A percentile compares a stretch with the other conserved stretches of the same genome.
These are phyloP conservation scores for Hemiprocne comata DNA, from an alignment of 2,113 vertebrate genomes.

Conservation along the genomic window DNA sequence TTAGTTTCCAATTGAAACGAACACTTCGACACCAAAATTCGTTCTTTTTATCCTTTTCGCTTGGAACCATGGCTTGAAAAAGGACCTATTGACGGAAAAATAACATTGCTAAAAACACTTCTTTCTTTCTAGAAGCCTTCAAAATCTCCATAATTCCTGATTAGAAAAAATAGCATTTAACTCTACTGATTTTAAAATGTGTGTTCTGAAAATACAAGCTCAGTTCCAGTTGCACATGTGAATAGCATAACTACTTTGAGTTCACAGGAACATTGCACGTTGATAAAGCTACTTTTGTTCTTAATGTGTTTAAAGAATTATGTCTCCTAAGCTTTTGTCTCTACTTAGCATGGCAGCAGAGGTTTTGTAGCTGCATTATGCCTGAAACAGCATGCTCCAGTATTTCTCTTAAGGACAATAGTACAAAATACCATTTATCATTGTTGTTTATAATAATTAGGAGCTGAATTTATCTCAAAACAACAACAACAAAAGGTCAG, in stretches of 20 bases:
- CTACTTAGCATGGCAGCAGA: background rate
- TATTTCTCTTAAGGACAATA: background rate
- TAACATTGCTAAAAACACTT: background rate
- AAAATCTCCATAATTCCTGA: background rate
- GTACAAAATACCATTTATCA: background rate
- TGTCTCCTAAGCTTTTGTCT: background rate
- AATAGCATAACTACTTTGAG: background rate
- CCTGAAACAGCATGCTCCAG: background rate
- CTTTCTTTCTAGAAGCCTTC: background rate
- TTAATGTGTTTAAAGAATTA: background rate
- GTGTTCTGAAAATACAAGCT: background rate
- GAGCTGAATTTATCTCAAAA: background rate
- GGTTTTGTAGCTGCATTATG: background rate
- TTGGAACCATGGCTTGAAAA: background rate
- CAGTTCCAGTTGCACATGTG: background rate
- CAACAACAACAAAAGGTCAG: background rate
- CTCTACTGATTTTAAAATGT: background rate
- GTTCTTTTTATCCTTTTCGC: background rate
- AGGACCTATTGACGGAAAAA: background rate
- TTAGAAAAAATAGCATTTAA: background rate
- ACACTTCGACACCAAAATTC: background rate
- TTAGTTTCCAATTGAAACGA: background rate
- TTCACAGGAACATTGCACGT: background rate
- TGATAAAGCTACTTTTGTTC: background rate
- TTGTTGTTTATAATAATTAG: background rate